phyloP scores from a whole-genome alignment of 2,888 invertebrate species.

The Apantesis nais region DNA sequence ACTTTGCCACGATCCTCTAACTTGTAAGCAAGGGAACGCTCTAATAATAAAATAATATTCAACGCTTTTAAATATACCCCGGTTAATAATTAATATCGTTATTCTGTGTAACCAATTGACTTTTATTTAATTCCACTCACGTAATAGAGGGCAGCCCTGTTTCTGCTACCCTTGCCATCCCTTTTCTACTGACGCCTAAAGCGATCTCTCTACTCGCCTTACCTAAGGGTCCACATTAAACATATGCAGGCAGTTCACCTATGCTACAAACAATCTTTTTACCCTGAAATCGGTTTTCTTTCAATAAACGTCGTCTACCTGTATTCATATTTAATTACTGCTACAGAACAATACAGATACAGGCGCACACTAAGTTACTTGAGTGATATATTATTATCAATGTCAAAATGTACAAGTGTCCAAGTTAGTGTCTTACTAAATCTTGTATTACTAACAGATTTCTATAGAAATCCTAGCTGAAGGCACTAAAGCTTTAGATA shows the following conservation, averaged over 20 bases:
- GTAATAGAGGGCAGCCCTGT: too few species aligned
- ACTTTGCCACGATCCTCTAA: not conserved
- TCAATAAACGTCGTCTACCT: not conserved
- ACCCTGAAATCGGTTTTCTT: not conserved
- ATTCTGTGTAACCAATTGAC: not conserved
- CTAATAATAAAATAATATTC: not conserved
- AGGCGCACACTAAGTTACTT: not conserved
- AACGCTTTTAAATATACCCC: not conserved
- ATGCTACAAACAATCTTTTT: not conserved
- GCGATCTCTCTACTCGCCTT: not conserved
- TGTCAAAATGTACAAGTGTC: not conserved
- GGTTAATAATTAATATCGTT: not conserved
- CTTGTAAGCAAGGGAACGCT: not conserved
- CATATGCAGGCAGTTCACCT: not conserved
- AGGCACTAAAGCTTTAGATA: slow-evolving; percentile 9
- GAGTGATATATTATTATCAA: not conserved
- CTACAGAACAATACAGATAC: not conserved
- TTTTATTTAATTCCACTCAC: too few species aligned
- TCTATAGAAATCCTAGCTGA: slow-evolving; percentile 12
- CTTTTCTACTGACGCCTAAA: not conserved
- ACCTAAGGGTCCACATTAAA: not conserved
- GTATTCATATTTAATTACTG: not conserved
- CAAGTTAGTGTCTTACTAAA: slow-evolving; percentile 10
- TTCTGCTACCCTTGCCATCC: too few species aligned
- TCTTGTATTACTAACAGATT: slow-evolving; percentile 12